Conservation (phyloP, 2,113 vertebrate species). For the Odontesthes bonariensis region DNA sequence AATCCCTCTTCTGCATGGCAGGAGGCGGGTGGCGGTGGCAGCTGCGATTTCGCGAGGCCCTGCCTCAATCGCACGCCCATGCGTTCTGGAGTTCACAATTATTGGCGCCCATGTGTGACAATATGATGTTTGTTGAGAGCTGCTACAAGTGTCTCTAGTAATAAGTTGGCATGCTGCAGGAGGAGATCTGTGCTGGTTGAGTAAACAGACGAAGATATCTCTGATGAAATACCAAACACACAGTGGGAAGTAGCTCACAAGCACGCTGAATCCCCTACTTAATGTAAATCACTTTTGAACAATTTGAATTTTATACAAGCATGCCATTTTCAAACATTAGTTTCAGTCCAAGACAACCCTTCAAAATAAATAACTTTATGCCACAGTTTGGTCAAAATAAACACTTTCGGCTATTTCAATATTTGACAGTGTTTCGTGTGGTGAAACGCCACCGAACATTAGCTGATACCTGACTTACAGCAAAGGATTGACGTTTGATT, state of each 20-base stretch:
- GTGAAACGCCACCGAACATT: no score
- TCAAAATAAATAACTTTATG: conserved; percentile 14
- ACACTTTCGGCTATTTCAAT: not conserved
- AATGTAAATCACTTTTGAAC: conserved; percentile 50
- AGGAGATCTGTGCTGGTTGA: conserved; percentile 56
- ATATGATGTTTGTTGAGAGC: conserved; percentile 80
- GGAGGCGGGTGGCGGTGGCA: conserved; percentile 65
- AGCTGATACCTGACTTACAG: no score
- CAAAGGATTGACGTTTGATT: no score
- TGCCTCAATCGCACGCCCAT: conserved; percentile 61
- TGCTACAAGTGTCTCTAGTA: conserved; percentile 79
- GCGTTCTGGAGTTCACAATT: conserved; percentile 82
- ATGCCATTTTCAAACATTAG: conserved; percentile 24
- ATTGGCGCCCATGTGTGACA: conserved; percentile 82
- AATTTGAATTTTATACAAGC: conserved; percentile 47
- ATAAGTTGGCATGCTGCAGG: conserved; percentile 74
- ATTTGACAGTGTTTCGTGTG: conserved; percentile 12
- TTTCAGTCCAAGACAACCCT: not conserved
- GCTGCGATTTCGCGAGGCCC: conserved; percentile 65
- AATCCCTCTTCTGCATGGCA: conserved; percentile 76
- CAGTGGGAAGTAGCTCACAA: conserved; percentile 50
- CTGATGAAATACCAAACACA: conserved; percentile 64
- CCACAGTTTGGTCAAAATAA: conserved; percentile 1
- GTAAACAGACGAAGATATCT: conserved; percentile 72
- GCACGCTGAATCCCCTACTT: conserved; percentile 50